These are phyloP conservation scores for Cataglyphis albicans DNA, from an alignment of 2,888 invertebrate species.

Conservation along the genomic window DNA sequence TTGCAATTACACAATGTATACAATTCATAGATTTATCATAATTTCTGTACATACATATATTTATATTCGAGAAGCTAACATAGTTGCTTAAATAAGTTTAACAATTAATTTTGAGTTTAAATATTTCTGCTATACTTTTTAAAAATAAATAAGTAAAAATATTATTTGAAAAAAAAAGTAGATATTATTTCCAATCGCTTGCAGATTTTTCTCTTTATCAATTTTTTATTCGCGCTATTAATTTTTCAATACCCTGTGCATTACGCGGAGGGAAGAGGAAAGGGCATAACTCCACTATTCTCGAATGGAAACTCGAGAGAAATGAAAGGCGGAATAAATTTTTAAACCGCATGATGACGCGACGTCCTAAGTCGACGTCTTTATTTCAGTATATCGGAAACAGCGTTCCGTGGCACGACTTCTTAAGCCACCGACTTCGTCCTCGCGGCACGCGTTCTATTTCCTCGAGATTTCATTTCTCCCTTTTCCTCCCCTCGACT, in stretches of 20 bases:
- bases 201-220: background rate
- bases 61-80: background rate
- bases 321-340: constrained; percentile 17
- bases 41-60: background rate
- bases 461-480: constrained; percentile 63
- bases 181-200: background rate
- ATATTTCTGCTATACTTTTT: background rate
- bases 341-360: background rate
- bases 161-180: background rate
- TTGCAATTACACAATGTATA: background rate
- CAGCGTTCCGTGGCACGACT: constrained; percentile 32
- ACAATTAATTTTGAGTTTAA: background rate
- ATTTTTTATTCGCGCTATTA: background rate
- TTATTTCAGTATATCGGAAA: constrained; percentile 57
- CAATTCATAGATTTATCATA: background rate
- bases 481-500: background rate
- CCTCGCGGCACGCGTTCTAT: constrained; percentile 72
- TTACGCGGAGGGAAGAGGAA: background rate
- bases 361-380: constrained; percentile 42
- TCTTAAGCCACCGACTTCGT: constrained; percentile 62
- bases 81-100: background rate
- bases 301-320: background rate
- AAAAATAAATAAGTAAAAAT: background rate
- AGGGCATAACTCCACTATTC: background rate
- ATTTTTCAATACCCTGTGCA: background rate